Evolutionary conservation across 2,888 invertebrate genomes (phyloP).

Genomic region (Drosophila nr. perissopoda): DNA sequence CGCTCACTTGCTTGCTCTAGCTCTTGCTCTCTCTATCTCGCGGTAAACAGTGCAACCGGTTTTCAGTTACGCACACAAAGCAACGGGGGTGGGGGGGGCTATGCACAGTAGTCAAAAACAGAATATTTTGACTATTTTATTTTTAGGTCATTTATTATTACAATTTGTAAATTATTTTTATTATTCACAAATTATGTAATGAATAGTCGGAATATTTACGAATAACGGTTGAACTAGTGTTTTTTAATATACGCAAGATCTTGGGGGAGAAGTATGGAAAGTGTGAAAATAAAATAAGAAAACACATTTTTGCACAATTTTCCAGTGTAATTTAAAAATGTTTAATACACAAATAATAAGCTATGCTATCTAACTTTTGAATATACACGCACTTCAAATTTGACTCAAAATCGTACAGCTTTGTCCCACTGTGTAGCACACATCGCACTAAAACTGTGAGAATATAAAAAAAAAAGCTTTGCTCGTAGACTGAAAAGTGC

Average conservation of each 20-base stretch:
- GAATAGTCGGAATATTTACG: not conserved
- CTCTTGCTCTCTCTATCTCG: constrained; percentile 20
- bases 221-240: not conserved
- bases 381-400: not conserved
- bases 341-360: not conserved
- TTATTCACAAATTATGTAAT: not conserved
- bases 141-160: not conserved
- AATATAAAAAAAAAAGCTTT: constrained; percentile 35
- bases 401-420: not conserved
- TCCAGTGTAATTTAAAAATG: too few species aligned
- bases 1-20: constrained; percentile 29
- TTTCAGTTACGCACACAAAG: constrained; percentile 64
- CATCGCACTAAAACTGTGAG: constrained; percentile 7
- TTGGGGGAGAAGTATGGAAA: not conserved
- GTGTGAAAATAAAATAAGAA: not conserved
- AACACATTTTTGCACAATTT: not conserved
- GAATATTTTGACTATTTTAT: not conserved
- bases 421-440: constrained; percentile 16
- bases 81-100: constrained; percentile 17
- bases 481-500: constrained; percentile 35
- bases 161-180: not conserved
- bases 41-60: constrained; percentile 81
- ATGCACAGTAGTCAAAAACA: constrained; percentile 26
- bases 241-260: not conserved
- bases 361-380: not conserved